Evolutionary conservation across 2,113 vertebrate genomes (phyloP).

Genomic region (Rhizomys pruinosus): DNA sequence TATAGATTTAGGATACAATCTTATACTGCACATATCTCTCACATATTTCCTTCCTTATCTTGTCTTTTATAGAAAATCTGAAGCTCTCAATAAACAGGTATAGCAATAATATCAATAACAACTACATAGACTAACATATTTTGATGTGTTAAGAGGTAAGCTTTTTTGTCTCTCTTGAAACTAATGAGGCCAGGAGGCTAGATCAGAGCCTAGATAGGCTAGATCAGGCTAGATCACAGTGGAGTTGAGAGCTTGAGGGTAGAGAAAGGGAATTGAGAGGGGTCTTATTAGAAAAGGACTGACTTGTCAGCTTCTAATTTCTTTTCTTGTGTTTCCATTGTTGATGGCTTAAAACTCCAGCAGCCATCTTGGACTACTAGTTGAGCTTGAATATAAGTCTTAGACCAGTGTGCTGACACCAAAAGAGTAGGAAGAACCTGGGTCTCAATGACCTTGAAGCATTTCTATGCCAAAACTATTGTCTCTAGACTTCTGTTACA

Average conservation of each 20-base stretch:
- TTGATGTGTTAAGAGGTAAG: neutral
- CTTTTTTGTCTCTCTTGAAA: neutral
- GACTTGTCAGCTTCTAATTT: neutral
- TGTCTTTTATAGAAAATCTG: conserved; percentile 1
- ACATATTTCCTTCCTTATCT: neutral
- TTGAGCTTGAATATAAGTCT: neutral
- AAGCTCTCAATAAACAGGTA: neutral
- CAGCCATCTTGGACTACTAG: neutral
- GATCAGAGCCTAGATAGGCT: neutral
- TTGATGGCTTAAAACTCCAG: neutral
- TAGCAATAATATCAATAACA: neutral
- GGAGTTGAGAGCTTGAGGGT: neutral
- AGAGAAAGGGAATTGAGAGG: neutral
- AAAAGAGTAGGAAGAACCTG: neutral
- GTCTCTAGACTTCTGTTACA: neutral
- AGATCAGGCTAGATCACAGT: too few relatives aligned
- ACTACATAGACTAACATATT: neutral
- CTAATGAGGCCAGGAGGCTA: neutral
- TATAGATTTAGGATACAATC: neutral
- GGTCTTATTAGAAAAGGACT: neutral
- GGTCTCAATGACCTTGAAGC: neutral
- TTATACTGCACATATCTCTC: neutral
- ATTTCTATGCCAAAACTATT: neutral
- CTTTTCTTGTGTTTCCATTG: neutral
- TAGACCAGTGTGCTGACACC: neutral